Evolutionary conservation across 2,113 vertebrate genomes (phyloP).

Genomic region (Spea bombifrons): DNA sequence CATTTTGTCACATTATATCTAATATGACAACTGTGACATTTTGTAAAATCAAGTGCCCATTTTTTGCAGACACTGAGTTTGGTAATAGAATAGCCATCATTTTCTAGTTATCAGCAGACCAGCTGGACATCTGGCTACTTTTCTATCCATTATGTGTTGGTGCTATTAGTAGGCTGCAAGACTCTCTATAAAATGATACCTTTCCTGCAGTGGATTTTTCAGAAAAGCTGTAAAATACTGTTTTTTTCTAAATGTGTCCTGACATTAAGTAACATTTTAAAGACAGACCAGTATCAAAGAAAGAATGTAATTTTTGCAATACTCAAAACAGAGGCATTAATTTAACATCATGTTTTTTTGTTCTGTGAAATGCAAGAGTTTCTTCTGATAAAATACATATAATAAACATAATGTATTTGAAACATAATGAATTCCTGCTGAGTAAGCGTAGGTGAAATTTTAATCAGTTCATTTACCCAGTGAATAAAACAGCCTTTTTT

Average conservation of each 20-base stretch:
- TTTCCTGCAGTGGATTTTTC: slow-evolving; percentile 6
- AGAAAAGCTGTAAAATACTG: slow-evolving; percentile 23
- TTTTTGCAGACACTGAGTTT: slow-evolving; percentile 28
- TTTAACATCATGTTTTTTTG: slow-evolving; percentile 15
- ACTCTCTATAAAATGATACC: slow-evolving; percentile 14
- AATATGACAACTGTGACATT: slow-evolving; percentile 21
- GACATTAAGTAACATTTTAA: slow-evolving; percentile 35
- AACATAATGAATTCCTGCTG: slow-evolving; percentile 1
- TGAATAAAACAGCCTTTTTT: not conserved
- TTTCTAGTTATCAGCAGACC: slow-evolving; percentile 29
- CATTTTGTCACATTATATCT: slow-evolving; percentile 25
- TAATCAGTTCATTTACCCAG: not conserved
- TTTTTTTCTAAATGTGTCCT: slow-evolving; percentile 35
- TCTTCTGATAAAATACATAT: slow-evolving; percentile 11
- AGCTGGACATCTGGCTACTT: slow-evolving; percentile 33
- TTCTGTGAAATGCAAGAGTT: not conserved
- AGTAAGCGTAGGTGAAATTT: not conserved
- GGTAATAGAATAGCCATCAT: slow-evolving; percentile 42
- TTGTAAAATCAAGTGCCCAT: slow-evolving; percentile 38
- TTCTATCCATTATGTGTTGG: slow-evolving; percentile 32
- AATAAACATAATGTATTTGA: slow-evolving; percentile 13
- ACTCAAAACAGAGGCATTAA: slow-evolving; percentile 22
- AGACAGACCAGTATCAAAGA: slow-evolving; percentile 29
- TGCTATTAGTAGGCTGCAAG: slow-evolving; percentile 36
- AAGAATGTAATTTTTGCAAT: slow-evolving; percentile 8